Base-by-base conservation (phyloP, 2,888 invertebrate genomes). In the Tupiocoris notatus region DNA sequence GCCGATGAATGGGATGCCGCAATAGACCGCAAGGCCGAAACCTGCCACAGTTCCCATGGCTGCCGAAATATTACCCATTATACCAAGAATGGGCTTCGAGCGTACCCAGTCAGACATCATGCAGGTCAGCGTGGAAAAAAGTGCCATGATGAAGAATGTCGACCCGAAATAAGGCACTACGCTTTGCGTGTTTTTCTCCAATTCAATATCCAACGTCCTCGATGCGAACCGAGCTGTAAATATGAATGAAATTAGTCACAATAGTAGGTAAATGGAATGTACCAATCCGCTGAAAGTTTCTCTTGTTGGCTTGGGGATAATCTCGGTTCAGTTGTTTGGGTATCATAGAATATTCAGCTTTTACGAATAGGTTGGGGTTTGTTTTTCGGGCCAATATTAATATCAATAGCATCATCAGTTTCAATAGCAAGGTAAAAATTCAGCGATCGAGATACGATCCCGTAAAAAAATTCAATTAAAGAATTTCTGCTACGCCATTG, bases 51-150 rank as follows among this genome's bases (percentile, higher is more conserved):
- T 96, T 2, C 95, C 95, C 91, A 96, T 92, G 0, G 92, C 92
- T 0, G 96, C 95, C 0, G 95, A 95, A 18, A 96, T 84, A 81
- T 96, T 96, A 20, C 96, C 96, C 80, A 95, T 88, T 39, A 96
- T 86, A 0, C 96, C 96, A 17, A 96, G 84, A 90, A 93, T 92
- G 0, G 96, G 96, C 82, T 96, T 95, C 24, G 95, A 94, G 73
- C 95, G 88, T 22, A 96, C 95, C 90, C 95, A 94, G 83, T 96
- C 96, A 9, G 91, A 88, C 94, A 95, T 95, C 92, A 95, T 93
- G 83, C 95, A 95, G 0, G 95, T 95, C n/a, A 93, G 87, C 54
- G 93, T 83, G 66, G 92, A 92, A 83, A 88, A 89, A 54, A 93
- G 83, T 0, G 92, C 92, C 92, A 96, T 95, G 68, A 95, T 88